Base-by-base conservation (phyloP, 2,888 invertebrate species). In the Oscheius sp. region DNA sequence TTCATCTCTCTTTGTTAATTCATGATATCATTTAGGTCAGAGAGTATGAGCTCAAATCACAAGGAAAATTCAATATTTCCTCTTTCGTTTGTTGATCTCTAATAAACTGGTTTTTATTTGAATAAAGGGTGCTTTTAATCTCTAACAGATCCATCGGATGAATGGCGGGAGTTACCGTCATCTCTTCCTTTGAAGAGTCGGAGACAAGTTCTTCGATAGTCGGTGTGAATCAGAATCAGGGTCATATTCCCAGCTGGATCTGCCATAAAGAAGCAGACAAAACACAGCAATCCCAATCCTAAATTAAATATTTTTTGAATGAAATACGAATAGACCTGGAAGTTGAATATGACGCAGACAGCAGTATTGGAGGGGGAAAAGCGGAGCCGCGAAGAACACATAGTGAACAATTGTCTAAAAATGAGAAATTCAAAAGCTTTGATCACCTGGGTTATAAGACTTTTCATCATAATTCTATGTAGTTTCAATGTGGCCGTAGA, bases 31-130 rank as follows among this genome's bases (percentile, higher is more conserved):
- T 48, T 48, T 48, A 61, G 61, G 48, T 64, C 6, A 25, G 64
- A 12, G 64, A 64, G 23, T 12, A 48, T 3, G 12, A 17, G 15
- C 45, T 27, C 6, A 64, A 50, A 34, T 10, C 27, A 20, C 45
- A 64, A 27, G 64, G 34, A 48, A 48, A 27, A 12, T 64, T 64
- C 64, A 64, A 64, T 50, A 17, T 23, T 12, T 33, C 64, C 20
- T 6, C 29, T 17, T 64, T 64, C 34, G 33, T n/a, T 20, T 64
- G 64, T 23, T 64, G 50, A 64, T 50, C 50, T 64, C 34, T 25
- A 23, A n/a, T 31, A n/a, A n/a, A n/a, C n/a, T n/a, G n/a, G n/a
- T n/a, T n/a, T n/a, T n/a, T n/a, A n/a, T n/a, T n/a, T n/a, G n/a
- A n/a, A n/a, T n/a, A n/a, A n/a, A n/a, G n/a, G n/a, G n/a, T n/a